These are phyloP conservation scores for Nesidiocoris tenuis DNA, from an alignment of 2,888 invertebrate genomes.

Conservation along the genomic window DNA sequence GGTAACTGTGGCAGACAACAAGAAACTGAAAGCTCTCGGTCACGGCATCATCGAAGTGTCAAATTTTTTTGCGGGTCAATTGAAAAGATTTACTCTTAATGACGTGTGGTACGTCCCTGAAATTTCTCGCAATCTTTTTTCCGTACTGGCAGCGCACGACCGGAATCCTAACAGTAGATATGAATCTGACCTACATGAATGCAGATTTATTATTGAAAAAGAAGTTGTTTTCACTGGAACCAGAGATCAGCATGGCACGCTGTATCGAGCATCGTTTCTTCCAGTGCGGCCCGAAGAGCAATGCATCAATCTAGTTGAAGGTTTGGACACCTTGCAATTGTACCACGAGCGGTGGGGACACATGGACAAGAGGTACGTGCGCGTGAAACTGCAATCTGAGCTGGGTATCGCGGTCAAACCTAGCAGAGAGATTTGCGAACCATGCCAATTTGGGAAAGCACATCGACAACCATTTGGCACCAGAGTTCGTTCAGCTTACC, in stretches of 20 bases:
- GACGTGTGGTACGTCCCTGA: conserved; percentile 50
- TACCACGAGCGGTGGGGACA: conserved; percentile 52
- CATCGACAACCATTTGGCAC: conserved; percentile 49
- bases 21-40: conserved; percentile 29
- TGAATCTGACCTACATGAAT: conserved; percentile 20
- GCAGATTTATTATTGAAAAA: conserved; percentile 9
- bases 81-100: conserved; percentile 28
- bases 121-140: conserved; percentile 52
- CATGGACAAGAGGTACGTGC: conserved; percentile 52
- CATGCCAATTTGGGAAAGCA: conserved; percentile 50
- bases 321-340: conserved; percentile 29
- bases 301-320: conserved; percentile 37
- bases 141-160: conserved; percentile 48
- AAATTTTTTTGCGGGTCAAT: conserved; percentile 21
- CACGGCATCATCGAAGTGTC: conserved; percentile 23
- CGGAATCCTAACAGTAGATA: conserved; percentile 37
- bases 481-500: conserved; percentile 14
- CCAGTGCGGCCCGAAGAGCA: conserved; percentile 51
- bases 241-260: conserved; percentile 18
- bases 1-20: conserved; percentile 20
- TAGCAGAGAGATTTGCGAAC: conserved; percentile 49
- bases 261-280: conserved; percentile 39
- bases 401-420: conserved; percentile 49
- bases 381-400: conserved; percentile 50
- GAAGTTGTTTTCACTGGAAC: conserved; percentile 26